Percentiles rank a stretch among this genome's conserved stretches.
phyloP scores from a whole-genome alignment of 2,113 vertebrate genomes.

The Carassius gibelio region DNA sequence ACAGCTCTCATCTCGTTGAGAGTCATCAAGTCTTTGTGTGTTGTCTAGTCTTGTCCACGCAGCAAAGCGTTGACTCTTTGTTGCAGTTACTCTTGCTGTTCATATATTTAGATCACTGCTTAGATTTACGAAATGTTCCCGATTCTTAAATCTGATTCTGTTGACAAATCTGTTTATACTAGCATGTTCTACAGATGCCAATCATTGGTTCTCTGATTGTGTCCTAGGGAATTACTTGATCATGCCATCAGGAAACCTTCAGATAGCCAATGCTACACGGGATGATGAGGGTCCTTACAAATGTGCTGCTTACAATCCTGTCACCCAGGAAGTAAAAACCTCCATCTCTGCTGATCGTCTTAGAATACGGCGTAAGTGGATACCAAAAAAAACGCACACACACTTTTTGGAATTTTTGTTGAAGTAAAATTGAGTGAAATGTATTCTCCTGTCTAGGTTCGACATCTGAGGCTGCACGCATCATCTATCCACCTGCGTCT shows the following conservation, averaged over 20 bases:
- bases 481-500: conserved; percentile 90
- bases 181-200: not conserved
- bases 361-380: conserved; percentile 89
- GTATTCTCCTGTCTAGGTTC: conserved; percentile 76
- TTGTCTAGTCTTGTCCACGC: conserved; percentile 34
- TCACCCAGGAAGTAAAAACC: conserved; percentile 96
- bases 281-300: conserved; percentile 95
- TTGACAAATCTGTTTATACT: not conserved
- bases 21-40: conserved; percentile 66
- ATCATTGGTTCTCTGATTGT: conserved; percentile 17
- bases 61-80: conserved; percentile 54
- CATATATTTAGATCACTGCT: conserved; percentile 7
- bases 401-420: too few species aligned
- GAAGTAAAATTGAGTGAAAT: not conserved
- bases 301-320: conserved; percentile 94
- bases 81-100: not conserved
- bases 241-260: conserved; percentile 97
- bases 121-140: not conserved
- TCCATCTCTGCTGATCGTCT: conserved; percentile 89
- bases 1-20: conserved; percentile 69
- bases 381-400: not conserved
- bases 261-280: conserved; percentile 93
- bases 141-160: not conserved
- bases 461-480: conserved; percentile 89
- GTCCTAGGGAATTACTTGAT: conserved; percentile 95